A percentile compares a stretch with the other conserved stretches of the same genome.
Conservation (phyloP, 1,140 invertebrate species). For the Aphidius gifuensis region DNA sequence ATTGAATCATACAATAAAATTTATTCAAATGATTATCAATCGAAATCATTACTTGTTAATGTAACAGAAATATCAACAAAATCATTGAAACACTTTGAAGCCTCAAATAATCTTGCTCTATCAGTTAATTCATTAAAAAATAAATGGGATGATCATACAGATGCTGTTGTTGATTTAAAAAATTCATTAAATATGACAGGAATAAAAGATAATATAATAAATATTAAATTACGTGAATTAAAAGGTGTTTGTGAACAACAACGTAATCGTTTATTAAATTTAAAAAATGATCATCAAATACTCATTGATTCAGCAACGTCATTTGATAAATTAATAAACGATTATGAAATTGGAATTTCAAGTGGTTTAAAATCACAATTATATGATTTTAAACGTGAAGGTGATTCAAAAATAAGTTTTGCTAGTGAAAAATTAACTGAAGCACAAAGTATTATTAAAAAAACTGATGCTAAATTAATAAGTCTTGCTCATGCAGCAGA, state of each 20-base stretch:
- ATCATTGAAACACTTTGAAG: constrained; percentile 49
- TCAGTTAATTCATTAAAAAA: constrained; percentile 33
- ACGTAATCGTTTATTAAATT: constrained; percentile 33
- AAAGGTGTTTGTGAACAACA: constrained; percentile 41
- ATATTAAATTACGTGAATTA: constrained; percentile 51
- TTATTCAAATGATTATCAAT: constrained; percentile 40
- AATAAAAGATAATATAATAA: constrained; percentile 57
- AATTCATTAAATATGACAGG: constrained; percentile 55
- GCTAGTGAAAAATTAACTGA: constrained; percentile 56
- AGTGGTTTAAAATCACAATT: constrained; percentile 53
- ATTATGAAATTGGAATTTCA: constrained; percentile 44
- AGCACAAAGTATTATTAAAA: constrained; percentile 59
- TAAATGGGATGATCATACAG: constrained; percentile 50
- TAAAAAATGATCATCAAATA: constrained; percentile 31
- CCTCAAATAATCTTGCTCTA: constrained; percentile 44
- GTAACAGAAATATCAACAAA: constrained; percentile 52
- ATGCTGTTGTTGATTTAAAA: constrained; percentile 53
- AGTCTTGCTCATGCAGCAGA: constrained; percentile 55
- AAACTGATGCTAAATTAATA: constrained; percentile 55
- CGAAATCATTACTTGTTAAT: constrained; percentile 45
- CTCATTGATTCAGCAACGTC: constrained; percentile 41
- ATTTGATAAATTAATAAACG: constrained; percentile 49
- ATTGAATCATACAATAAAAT: constrained; percentile 57
- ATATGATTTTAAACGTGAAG: constrained; percentile 57
- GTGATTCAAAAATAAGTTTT: constrained; percentile 57